Conservation (phyloP, 2,888 invertebrate species). For the Fragum sueziense region DNA sequence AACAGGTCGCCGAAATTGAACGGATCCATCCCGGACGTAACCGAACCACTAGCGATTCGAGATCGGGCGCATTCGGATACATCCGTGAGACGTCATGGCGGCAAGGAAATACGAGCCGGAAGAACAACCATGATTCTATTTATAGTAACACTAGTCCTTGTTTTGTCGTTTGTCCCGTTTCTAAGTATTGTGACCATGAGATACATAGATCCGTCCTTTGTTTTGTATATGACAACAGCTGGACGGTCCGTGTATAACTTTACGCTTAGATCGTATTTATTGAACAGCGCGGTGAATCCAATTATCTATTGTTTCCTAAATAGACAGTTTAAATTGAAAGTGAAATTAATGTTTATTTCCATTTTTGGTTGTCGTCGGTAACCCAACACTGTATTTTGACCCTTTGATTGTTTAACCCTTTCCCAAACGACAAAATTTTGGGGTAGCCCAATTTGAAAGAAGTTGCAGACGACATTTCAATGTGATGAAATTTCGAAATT, state of each 20-base stretch:
- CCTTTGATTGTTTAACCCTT: no score
- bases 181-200: conserved; percentile 61
- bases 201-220: conserved; percentile 45
- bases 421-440: no score
- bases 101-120: conserved; percentile 57
- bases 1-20: conserved; percentile 1
- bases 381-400: no score
- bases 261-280: conserved; percentile 62
- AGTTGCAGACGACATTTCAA: no score
- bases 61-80: conserved; percentile 44
- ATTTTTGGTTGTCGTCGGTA: conserved; percentile 21
- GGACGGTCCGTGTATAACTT: conserved; percentile 61
- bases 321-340: conserved; percentile 51
- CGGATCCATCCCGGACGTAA: conserved; percentile 25
- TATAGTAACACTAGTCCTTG: conserved; percentile 64
- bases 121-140: conserved; percentile 67
- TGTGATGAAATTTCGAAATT: no score
- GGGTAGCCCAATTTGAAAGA: no score
- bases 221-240: conserved; percentile 38
- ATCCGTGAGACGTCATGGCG: conserved; percentile 56
- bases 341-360: conserved; percentile 33
- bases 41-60: conserved; percentile 35
- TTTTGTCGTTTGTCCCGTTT: conserved; percentile 69
- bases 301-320: conserved; percentile 65
- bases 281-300: conserved; percentile 68